Percentiles rank a stretch among this genome's conserved stretches.
Conservation (phyloP, 2,797 vertebrate genomes). For the Falco peregrinus region DNA sequence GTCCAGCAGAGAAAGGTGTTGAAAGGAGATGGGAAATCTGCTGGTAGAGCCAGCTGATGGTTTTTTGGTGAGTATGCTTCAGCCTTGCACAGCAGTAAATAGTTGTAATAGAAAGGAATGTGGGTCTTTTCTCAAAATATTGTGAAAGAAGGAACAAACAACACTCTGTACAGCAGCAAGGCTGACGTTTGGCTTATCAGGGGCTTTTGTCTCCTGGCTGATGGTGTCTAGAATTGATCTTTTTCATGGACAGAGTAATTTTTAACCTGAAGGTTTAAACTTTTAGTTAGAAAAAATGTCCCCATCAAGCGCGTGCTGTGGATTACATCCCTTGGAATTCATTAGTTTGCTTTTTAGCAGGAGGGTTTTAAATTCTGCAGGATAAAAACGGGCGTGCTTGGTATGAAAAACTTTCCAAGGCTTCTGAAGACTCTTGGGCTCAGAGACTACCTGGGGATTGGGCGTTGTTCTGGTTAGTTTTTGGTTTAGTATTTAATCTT, state of each 20-base stretch:
- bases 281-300: not conserved
- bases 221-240: not conserved
- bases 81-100: too few relatives aligned
- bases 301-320: not conserved
- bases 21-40: not conserved
- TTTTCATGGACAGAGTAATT: rapidly evolving
- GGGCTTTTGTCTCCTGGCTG: not conserved
- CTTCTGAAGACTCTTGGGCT: not conserved
- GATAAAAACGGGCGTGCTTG: not conserved
- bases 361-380: not conserved
- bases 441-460: not conserved
- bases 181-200: not conserved
- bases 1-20: not conserved
- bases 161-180: not conserved
- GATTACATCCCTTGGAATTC: not conserved
- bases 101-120: rapidly evolving
- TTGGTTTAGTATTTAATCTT: not conserved
- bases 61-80: not conserved
- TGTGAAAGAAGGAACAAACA: not conserved
- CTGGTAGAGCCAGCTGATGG: not conserved
- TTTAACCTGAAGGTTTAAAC: not conserved
- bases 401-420: not conserved
- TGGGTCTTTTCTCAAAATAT: not conserved
- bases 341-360: not conserved
- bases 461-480: not conserved